Base-by-base conservation (phyloP, 2,113 vertebrate species). In the Cryptotis parvus region DNA sequence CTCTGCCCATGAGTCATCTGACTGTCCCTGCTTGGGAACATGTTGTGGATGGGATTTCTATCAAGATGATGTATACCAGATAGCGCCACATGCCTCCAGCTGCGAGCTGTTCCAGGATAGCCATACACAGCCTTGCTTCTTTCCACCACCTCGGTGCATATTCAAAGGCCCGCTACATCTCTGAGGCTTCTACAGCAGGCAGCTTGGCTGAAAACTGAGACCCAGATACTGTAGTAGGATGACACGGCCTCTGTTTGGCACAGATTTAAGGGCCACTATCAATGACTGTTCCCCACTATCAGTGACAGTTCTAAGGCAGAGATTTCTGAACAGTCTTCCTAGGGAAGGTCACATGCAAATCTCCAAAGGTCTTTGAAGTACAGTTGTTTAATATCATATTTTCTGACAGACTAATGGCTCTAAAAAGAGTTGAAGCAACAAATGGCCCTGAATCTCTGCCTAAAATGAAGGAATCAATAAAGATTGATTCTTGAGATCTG, bases 71-170 rank as follows among this genome's bases (percentile, higher is more conserved):
- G 45, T 22, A 20, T 29, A 29, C 35, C 4, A 1, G 11, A 6
- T 18, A 74, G n/a, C 52, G 16, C 15, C 16, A 37, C 39, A 24
- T 14, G 39, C 20, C 29, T 0, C 11, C 31, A 3, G 2, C 4
- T 20, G 16, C 2, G 35, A 43, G 31, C 18, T 45, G 11, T 24
- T 14, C 6, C 39, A 43, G 49, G 45, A 18, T 22, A 16, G 3
- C 35, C 24, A 16, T 0, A 22, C 45, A 15, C 31, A 43, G 11
- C 3, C 45, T 14, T 45, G 33, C 35, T 83, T 73, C 33, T 33
- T 65, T 35, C 37, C 1, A 26, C 8, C 20, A n/a, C 27, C 3
- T 9, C 22, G 29, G 61, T 5, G 0, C 1, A 7, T 7, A 18
- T 37, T 76, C 52, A 10, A 61, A 61, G 12, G 52, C 37, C n/a